Percentiles rank a stretch among this genome's conserved stretches.
These are phyloP conservation scores for Atta cephalotes DNA, from an alignment of 1,140 invertebrate genomes.

Conservation along the genomic window DNA sequence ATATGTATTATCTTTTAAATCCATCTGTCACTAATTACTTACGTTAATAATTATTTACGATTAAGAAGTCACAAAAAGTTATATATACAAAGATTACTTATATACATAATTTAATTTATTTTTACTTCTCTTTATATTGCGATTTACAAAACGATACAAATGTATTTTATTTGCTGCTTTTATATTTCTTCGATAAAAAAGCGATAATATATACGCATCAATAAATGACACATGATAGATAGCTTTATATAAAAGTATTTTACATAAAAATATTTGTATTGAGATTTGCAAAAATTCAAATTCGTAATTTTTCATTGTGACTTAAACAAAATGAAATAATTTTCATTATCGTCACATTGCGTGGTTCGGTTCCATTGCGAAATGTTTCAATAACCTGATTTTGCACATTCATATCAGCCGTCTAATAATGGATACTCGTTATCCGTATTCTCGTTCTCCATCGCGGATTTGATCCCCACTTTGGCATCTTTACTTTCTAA, in stretches of 20 bases:
- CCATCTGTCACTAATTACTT: not conserved
- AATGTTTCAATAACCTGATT: conserved; percentile 37
- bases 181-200: not conserved
- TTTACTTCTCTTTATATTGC: not conserved
- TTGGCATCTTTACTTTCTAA: conserved; percentile 60
- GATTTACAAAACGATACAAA: not conserved
- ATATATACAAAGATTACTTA: not conserved
- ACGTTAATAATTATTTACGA: not conserved
- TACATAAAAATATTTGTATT: not conserved
- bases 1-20: not conserved
- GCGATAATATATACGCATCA: not conserved
- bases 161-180: not conserved
- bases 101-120: not conserved
- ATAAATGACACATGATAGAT: not conserved
- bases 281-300: not conserved
- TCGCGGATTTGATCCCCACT: conserved; percentile 37
- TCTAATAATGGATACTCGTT: conserved; percentile 29
- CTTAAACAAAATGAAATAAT: conserved; percentile 7
- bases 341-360: not conserved
- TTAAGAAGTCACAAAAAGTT: conserved; percentile 8
- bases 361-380: not conserved
- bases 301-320: not conserved
- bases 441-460: conserved; percentile 25
- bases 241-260: too few relatives aligned
- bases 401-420: not conserved